Percentiles rank a stretch among this genome's conserved stretches.
These are phyloP conservation scores for Oreochromis niloticus DNA, from an alignment of 2,113 vertebrate species.

Conservation along the genomic window DNA sequence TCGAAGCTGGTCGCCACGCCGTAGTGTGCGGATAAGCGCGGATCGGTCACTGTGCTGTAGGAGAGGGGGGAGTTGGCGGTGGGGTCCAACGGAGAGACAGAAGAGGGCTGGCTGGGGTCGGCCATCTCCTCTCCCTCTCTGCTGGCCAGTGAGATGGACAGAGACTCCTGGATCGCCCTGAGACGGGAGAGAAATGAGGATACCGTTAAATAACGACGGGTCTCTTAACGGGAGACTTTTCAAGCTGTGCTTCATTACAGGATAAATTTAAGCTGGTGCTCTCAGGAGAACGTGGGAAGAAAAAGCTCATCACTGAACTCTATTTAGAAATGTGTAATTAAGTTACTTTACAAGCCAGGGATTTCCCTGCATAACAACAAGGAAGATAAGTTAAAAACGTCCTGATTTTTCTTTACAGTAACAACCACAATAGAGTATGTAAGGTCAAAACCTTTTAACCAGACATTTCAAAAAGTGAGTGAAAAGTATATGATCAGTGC, in stretches of 20 bases:
- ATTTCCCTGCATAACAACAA: background rate
- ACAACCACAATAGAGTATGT: background rate
- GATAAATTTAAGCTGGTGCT: slow-evolving; percentile 1
- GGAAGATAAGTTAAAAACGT: background rate
- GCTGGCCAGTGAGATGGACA: slow-evolving; percentile 73
- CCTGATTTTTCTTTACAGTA: background rate
- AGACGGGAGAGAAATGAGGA: background rate
- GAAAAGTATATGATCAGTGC: background rate
- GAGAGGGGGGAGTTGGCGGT: slow-evolving; percentile 48
- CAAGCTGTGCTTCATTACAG: background rate
- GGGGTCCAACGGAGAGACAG: slow-evolving; percentile 52
- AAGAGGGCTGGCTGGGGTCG: slow-evolving; percentile 40
- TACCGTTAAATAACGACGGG: background rate
- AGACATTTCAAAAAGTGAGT: background rate
- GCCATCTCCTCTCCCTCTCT: slow-evolving; percentile 54
- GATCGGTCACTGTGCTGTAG: slow-evolving; percentile 57
- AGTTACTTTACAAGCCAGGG: background rate
- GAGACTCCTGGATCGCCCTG: slow-evolving; percentile 90
- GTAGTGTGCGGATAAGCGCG: slow-evolving; percentile 45
- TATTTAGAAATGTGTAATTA: slow-evolving; percentile 45
- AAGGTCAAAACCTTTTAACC: background rate
- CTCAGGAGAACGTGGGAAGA: slow-evolving; percentile 22
- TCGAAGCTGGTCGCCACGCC: slow-evolving; percentile 75
- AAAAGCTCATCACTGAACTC: slow-evolving; percentile 36
- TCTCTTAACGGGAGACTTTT: background rate